Base-by-base conservation (phyloP, 2,113 vertebrate genomes). In the Budorcas taxicolor region DNA sequence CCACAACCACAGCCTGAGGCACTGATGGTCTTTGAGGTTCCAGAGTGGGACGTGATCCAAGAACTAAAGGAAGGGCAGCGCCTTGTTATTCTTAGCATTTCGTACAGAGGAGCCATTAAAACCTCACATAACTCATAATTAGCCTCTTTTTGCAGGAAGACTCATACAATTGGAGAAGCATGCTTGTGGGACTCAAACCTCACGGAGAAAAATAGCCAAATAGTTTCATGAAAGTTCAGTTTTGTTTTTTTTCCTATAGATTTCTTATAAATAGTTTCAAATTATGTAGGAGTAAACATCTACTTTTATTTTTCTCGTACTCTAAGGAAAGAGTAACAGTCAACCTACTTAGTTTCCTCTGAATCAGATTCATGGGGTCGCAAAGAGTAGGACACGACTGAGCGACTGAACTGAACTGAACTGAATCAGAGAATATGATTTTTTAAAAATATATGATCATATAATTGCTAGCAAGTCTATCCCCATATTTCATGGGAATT, bases 241-340 rank as follows among this genome's bases (percentile, higher is more conserved):
- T 91, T 36, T 36, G 64, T 0, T 71, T 89, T 93, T 89, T 95
- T 89, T 27, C 29, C 45, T 43, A 27, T 62, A 78, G 74, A 31
- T 60, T 80, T 95, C 58, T 84, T 82, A 91, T 55, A 94, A 84
- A 57, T 52, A 14, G 76, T 91, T 97, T 94, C 55, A 94, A 86
- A 78, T 87, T 43, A 2, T 17, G 7, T 67, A 33, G 67, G 21
- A 5, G 6, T 25, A 40, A 10, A 86, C 11, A 50, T 85, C 23
- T 76, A 90, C 47, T 94, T 71, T 90, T 43, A 50, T 90, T 82
- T 91, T 60, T 52, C 45, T 91, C 87, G 64, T 15, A 85, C n/a
- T 64, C 19, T 71, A 87, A 84, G 52, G 36, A 86, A 89, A 83
- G 29, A 0, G 15, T 74, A 74, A 74, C n/a, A 74, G 47, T 80